Percentiles rank a stretch among this genome's conserved stretches.
These are phyloP conservation scores for Diadophis punctatus DNA, from an alignment of 2,113 vertebrate genomes.

Conservation along the genomic window DNA sequence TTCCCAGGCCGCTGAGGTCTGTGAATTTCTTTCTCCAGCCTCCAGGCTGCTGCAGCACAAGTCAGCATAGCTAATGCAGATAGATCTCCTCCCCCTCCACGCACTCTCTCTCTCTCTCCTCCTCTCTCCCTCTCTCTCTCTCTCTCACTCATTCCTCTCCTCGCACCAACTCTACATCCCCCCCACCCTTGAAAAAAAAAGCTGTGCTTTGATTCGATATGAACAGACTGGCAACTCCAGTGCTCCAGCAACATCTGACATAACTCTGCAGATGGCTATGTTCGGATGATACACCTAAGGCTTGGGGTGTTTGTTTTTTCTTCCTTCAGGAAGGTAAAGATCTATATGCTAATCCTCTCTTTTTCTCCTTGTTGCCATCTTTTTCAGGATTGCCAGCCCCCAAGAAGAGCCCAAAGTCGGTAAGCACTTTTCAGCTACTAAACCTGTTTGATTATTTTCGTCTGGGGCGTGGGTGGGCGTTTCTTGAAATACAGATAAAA, in stretches of 20 bases:
- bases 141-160: constrained; percentile 33
- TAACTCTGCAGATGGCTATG: constrained; percentile 78
- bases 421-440: constrained; percentile 78
- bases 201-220: constrained; percentile 72
- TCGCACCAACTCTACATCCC: constrained; percentile 31
- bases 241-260: constrained; percentile 71
- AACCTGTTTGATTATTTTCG: constrained; percentile 53
- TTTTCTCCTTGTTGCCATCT: constrained; percentile 76
- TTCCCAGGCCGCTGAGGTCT: constrained; percentile 69
- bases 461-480: constrained; percentile 6
- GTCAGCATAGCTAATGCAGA: constrained; percentile 82
- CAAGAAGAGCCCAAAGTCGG: constrained; percentile 99
- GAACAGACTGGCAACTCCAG: constrained; percentile 74
- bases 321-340: constrained; percentile 67
- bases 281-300: constrained; percentile 72
- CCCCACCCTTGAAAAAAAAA: constrained; percentile 37
- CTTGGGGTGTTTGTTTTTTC: constrained; percentile 56
- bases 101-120: constrained; percentile 8
- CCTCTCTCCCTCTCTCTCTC: constrained; percentile 9
- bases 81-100: constrained; percentile 45
- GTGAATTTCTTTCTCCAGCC: constrained; percentile 77
- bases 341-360: constrained; percentile 72
- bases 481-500: background rate
- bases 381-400: constrained; percentile 90
- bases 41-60: constrained; percentile 80